phyloP scores from a whole-genome alignment of 2,797 vertebrate species.

The Dryobates pubescens region DNA sequence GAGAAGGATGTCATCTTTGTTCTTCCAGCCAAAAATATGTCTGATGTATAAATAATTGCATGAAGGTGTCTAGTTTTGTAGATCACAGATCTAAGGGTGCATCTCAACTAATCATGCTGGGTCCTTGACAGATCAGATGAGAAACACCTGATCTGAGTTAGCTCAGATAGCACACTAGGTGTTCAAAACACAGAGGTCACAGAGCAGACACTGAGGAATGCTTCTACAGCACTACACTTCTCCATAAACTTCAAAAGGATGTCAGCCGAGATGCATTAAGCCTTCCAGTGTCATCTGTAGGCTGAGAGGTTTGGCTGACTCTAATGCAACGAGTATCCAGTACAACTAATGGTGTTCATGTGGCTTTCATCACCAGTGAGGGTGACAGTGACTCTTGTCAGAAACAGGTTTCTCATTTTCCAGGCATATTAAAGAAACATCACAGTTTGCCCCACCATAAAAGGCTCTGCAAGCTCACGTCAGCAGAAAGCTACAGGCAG shows the following conservation, averaged over 20 bases:
- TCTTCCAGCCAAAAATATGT: conserved; percentile 20
- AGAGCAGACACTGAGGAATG: not conserved
- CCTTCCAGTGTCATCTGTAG: not conserved
- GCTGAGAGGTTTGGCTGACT: not conserved
- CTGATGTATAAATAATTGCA: not conserved
- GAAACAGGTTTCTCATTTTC: not conserved
- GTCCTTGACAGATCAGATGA: not conserved
- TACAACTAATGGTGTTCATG: not conserved
- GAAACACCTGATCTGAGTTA: not conserved
- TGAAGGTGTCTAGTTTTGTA: not conserved
- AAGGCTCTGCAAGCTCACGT: not conserved
- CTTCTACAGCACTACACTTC: not conserved
- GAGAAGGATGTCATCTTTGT: conserved; percentile 23
- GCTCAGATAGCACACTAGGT: not conserved
- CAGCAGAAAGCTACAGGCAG: not conserved
- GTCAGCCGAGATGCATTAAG: not conserved
- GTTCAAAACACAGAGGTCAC: not conserved
- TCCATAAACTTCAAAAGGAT: not conserved
- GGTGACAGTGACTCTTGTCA: not conserved
- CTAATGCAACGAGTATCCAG: not conserved
- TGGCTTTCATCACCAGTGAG: not conserved
- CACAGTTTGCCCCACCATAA: not conserved
- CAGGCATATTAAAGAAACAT: not conserved
- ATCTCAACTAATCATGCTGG: not conserved
- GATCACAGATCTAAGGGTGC: not conserved